phyloP scores from a whole-genome alignment of 1,140 invertebrate species.

The Brachionus koreanus region DNA sequence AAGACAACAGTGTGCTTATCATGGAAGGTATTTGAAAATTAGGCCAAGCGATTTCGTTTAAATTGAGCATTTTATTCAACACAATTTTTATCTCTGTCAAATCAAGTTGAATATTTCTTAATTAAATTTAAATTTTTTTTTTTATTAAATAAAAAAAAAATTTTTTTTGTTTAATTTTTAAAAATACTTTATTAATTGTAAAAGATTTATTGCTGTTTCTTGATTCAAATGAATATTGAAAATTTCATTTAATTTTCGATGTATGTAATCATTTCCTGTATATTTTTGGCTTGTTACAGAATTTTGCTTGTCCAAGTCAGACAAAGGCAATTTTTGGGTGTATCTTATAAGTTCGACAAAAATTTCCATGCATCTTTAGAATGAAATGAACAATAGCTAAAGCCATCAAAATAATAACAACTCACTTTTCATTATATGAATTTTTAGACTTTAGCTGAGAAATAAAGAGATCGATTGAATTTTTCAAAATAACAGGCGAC shows the following conservation, averaged over 20 bases:
- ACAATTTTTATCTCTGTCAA: not conserved
- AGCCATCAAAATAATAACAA: not conserved
- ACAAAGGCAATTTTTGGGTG: conserved; percentile 16
- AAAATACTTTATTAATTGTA: conserved; percentile 6
- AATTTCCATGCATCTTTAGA: conserved; percentile 10
- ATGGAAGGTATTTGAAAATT: conserved; percentile 14
- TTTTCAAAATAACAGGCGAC: not conserved
- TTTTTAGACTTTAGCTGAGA: conserved; percentile 12
- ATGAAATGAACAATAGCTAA: not conserved
- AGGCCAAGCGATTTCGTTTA: conserved; percentile 1
- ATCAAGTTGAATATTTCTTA: conserved; percentile 24
- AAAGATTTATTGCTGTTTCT: conserved; percentile 12
- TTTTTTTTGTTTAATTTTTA: no score
- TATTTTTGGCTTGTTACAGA: not conserved
- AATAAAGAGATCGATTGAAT: conserved; percentile 9
- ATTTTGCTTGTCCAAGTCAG: conserved; percentile 8
- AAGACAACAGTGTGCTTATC: not conserved
- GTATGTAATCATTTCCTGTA: conserved; percentile 23
- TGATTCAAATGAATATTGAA: not conserved
- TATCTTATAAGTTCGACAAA: conserved; percentile 21
- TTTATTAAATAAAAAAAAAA: no score
- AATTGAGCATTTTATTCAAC: conserved; percentile 26
- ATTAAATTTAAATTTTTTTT: not conserved
- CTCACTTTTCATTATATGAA: conserved; percentile 4
- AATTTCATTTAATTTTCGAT: not conserved